Percentiles rank a stretch among this genome's conserved stretches.
phyloP scores from a whole-genome alignment of 2,888 invertebrate species.

The Drosophila tanythrix region DNA sequence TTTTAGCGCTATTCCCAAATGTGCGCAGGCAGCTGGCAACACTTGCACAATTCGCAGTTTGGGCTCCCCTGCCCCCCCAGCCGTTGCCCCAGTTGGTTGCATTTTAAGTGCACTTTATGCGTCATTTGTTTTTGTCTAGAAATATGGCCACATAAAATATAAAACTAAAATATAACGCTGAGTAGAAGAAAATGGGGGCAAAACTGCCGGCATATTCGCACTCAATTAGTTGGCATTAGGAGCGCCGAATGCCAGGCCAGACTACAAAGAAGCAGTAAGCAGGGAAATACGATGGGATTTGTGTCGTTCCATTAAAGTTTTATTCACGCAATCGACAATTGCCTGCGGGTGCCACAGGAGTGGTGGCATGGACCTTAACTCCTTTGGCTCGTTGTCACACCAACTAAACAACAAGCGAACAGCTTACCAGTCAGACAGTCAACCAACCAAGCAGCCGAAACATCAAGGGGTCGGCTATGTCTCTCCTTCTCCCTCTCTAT shows the following conservation, averaged over 20 bases:
- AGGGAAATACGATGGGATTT: slow-evolving; percentile 74
- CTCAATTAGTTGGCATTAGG: slow-evolving; percentile 85
- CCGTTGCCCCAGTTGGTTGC: slow-evolving; percentile 22
- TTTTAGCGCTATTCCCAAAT: slow-evolving; percentile 57
- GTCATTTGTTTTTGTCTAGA: slow-evolving; percentile 43
- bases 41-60: slow-evolving; percentile 1
- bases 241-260: slow-evolving; percentile 21
- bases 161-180: slow-evolving; percentile 12
- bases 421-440: slow-evolving; percentile 11
- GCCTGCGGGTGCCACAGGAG: slow-evolving; percentile 15
- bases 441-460: slow-evolving; percentile 16
- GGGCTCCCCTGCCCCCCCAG: background rate
- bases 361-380: slow-evolving; percentile 41
- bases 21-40: slow-evolving; percentile 31
- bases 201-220: slow-evolving; percentile 84
- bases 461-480: slow-evolving; percentile 20
- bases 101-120: slow-evolving; percentile 61
- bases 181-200: slow-evolving; percentile 42
- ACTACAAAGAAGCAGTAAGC: slow-evolving; percentile 13
- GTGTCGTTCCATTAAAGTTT: slow-evolving; percentile 83
- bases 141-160: slow-evolving; percentile 53
- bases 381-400: slow-evolving; percentile 50
- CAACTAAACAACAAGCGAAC: slow-evolving; percentile 19
- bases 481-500: background rate
- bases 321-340: slow-evolving; percentile 79